Evolutionary conservation across 2,113 vertebrate species (phyloP).

Genomic region (Odobenus rosmarus): DNA sequence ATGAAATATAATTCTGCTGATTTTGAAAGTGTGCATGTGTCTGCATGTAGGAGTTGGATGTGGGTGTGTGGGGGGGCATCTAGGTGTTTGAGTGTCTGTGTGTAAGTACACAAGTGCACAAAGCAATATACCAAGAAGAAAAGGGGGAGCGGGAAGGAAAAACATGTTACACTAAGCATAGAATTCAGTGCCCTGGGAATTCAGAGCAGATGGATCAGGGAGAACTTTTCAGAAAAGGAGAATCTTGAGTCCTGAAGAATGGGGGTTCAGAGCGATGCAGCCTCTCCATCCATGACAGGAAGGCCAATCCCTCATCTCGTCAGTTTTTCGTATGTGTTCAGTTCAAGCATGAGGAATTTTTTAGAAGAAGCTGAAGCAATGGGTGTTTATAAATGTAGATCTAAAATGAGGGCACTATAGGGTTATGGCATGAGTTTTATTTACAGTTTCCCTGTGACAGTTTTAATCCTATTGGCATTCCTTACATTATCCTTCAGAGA

Average conservation of each 20-base stretch:
- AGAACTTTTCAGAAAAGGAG: not conserved
- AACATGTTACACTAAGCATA: no score
- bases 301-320: not conserved
- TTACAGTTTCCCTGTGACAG: constrained; percentile 58
- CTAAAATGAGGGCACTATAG: not conserved
- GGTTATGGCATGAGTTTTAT: not conserved
- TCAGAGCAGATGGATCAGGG: not conserved
- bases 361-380: not conserved
- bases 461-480: constrained; percentile 53
- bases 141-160: not conserved
- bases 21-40: not conserved
- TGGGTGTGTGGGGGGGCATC: no score
- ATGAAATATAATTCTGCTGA: not conserved
- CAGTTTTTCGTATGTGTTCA: not conserved
- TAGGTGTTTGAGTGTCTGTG: not conserved
- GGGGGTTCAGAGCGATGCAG: not conserved
- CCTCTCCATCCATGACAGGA: accelerated
- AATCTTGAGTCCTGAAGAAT: not conserved
- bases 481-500: constrained; percentile 57
- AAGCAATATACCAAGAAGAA: not conserved
- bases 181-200: not conserved
- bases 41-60: not conserved
- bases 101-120: not conserved
- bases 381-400: not conserved
- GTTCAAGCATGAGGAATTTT: not conserved